Percentiles rank a stretch among this genome's conserved stretches.
These are phyloP conservation scores for Lithobates pipiens DNA, from an alignment of 2,797 vertebrate species.

Conservation along the genomic window DNA sequence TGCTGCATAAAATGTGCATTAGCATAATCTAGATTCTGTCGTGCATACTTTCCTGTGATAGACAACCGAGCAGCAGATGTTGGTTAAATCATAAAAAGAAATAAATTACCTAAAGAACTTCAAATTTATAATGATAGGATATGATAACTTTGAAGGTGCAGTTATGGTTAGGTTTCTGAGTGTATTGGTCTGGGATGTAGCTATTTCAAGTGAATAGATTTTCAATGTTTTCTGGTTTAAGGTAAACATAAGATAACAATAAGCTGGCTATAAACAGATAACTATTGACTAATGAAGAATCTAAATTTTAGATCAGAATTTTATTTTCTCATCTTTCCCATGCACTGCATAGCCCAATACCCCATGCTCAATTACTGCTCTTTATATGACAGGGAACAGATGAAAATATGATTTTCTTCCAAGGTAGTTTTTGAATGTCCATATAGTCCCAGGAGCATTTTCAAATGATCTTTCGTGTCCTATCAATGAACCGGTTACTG, in stretches of 20 bases:
- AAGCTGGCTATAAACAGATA: too few species aligned
- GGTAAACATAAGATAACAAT: neutral
- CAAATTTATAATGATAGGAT: neutral
- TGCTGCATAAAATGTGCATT: constrained; percentile 11
- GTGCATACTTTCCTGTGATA: neutral
- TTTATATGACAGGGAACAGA: too few species aligned
- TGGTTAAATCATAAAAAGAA: neutral
- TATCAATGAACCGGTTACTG: too few species aligned
- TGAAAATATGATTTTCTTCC: too few species aligned
- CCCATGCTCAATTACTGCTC: too few species aligned
- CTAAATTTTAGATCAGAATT: too few species aligned
- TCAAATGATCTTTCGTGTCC: too few species aligned
- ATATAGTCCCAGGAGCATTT: too few species aligned
- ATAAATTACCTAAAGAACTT: neutral
- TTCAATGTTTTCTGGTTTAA: neutral
- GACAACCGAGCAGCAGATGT: constrained; percentile 13
- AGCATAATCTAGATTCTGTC: neutral
- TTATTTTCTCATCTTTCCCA: too few species aligned
- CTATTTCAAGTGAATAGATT: neutral
- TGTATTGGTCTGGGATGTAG: neutral
- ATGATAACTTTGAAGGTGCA: neutral
- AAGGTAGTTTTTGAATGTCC: too few species aligned
- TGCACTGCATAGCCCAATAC: too few species aligned
- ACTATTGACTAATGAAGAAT: too few species aligned
- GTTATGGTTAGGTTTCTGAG: neutral